phyloP scores from a whole-genome alignment of 2,113 vertebrate species.

The Prionailurus viverrinus region DNA sequence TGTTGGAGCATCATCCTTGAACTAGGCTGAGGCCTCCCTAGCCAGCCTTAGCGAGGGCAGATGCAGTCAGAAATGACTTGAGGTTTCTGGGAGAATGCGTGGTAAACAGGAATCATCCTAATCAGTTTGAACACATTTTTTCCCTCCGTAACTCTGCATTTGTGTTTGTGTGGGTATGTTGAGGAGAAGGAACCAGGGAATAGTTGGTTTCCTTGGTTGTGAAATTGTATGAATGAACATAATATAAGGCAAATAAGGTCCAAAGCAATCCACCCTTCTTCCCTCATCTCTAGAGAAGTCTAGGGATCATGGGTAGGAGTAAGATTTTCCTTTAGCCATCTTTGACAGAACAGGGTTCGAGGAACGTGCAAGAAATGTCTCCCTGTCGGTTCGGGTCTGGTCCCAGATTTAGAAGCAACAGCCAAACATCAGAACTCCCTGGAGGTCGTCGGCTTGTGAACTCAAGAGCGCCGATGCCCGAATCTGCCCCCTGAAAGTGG shows the following conservation, averaged over 20 bases:
- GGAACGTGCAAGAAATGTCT: background rate
- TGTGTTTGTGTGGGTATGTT: background rate
- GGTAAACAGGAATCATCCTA: background rate
- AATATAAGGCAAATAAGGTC: background rate
- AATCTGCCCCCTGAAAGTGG: background rate
- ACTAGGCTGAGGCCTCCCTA: background rate
- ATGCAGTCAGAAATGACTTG: background rate
- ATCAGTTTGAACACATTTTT: background rate
- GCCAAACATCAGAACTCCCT: too few species aligned
- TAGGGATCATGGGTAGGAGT: background rate
- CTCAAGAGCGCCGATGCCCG: rapidly evolving
- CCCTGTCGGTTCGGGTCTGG: background rate
- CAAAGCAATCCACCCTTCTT: background rate
- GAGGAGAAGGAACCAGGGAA: background rate
- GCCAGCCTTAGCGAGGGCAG: background rate
- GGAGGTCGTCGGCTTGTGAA: background rate
- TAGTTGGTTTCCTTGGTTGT: background rate
- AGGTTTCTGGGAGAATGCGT: background rate
- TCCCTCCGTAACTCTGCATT: background rate
- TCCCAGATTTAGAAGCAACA: background rate
- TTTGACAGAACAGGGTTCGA: background rate
- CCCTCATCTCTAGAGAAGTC: background rate
- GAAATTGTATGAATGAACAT: background rate
- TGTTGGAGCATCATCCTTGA: background rate
- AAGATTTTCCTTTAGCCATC: background rate